Percentiles rank a stretch among this genome's conserved stretches.
phyloP scores from a whole-genome alignment of 2,888 invertebrate species.

The Stegophylla sp. region DNA sequence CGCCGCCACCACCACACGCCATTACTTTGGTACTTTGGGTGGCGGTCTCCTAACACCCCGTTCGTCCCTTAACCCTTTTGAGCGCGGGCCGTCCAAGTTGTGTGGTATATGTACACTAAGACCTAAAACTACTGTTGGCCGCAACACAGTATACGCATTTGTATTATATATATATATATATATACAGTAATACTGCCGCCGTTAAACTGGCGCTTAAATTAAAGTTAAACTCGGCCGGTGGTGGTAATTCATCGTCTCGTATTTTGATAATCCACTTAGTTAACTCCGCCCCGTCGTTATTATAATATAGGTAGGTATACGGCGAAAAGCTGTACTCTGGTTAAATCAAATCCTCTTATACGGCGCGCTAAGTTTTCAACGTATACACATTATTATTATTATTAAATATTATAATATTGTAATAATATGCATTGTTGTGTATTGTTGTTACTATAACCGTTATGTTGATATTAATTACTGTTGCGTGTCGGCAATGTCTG shows the following conservation, averaged over 20 bases:
- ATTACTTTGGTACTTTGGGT: conserved; percentile 26
- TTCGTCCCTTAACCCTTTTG: neutral
- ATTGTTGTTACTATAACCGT: too few relatives aligned
- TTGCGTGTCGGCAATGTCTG: too few relatives aligned
- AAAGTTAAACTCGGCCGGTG: conserved; percentile 22
- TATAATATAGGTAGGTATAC: too few relatives aligned
- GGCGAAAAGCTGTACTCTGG: neutral
- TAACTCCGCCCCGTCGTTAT: conserved; percentile 19
- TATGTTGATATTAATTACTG: too few relatives aligned
- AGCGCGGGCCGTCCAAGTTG: neutral
- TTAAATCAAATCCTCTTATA: conserved; percentile 3
- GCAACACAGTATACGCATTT: too few relatives aligned
- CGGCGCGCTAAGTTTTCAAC: neutral
- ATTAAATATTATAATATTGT: too few relatives aligned
- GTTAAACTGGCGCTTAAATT: conserved; percentile 18
- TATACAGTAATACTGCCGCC: conserved; percentile 4
- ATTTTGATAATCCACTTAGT: conserved; percentile 43
- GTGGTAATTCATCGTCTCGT: conserved; percentile 24
- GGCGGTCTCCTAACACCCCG: too few relatives aligned
- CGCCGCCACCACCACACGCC: conserved; percentile 17
- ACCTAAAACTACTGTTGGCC: conserved; percentile 26
- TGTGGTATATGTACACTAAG: too few relatives aligned
- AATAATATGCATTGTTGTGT: too few relatives aligned
- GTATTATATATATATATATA: neutral
- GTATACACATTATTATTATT: neutral